These are phyloP conservation scores for Cirrhinus mrigala DNA, from an alignment of 2,797 vertebrate genomes.

Conservation along the genomic window DNA sequence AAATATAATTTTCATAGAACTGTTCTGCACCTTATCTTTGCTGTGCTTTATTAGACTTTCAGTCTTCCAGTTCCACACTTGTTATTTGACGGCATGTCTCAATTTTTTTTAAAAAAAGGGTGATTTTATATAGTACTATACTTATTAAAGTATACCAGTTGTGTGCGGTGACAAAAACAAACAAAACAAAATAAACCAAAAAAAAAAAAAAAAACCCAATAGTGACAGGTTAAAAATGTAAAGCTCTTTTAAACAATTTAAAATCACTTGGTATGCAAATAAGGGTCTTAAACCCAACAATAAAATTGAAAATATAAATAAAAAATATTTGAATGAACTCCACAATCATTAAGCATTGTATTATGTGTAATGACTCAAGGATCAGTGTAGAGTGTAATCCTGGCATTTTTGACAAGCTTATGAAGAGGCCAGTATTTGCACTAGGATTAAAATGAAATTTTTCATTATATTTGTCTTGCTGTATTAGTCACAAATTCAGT, in stretches of 20 bases:
- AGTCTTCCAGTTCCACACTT: background rate
- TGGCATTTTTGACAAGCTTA: slow-evolving; percentile 6
- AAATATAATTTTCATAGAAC: background rate
- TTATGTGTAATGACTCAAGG: background rate
- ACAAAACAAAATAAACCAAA: no score
- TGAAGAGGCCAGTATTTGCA: background rate
- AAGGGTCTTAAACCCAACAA: background rate
- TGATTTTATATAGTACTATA: background rate
- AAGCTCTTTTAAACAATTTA: background rate
- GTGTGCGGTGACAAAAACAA: background rate
- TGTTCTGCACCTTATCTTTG: background rate
- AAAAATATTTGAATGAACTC: background rate
- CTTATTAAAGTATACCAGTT: background rate
- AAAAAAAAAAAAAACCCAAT: no score
- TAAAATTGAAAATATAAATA: no score
- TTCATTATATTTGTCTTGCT: background rate
- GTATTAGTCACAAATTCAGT: background rate
- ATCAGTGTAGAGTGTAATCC: background rate
- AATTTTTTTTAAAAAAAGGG: background rate
- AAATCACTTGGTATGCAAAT: background rate
- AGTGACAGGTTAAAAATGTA: background rate
- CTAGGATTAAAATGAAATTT: background rate
- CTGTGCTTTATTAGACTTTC: background rate
- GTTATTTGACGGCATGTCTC: background rate
- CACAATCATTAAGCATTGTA: background rate